Base-by-base conservation (phyloP, 2,797 vertebrate species). In the Artibeus lituratus region DNA sequence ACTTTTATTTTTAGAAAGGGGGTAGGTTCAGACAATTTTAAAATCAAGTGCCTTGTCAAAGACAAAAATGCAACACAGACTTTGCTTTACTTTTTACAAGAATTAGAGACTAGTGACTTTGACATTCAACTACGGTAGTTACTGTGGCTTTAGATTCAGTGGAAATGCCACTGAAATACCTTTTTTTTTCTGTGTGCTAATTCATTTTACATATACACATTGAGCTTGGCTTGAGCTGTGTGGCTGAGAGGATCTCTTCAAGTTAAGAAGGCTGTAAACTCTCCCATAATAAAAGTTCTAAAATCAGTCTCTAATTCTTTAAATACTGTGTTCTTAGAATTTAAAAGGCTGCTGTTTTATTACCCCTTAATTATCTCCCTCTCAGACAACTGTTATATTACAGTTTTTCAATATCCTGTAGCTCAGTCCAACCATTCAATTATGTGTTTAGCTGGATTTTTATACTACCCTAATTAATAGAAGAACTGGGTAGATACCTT, bases 291-390 rank as follows among this genome's bases (percentile, higher is more conserved):
- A 29, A 73, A 85, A 72, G 19, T 72, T 88, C 65, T 91, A 80
- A 86, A 94, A 47, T 35, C 7, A 10, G 4, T 92, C 81, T 76
- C 4, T 3, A 80, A 29, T 77, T 87, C 39, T 83, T 80, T 90
- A 85, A 69, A 74, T 59, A 59, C 3, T 29, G 5, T 72, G n/a
- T 26, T 18, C 21, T 80, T 89, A 51, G 55, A 2, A 80, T 57
- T 89, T 78, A 80, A 80, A 88, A 87, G 32, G 1, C 37, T 83
- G 16, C 42, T 93, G 7, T 72, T 82, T 95, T 87, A 53, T 22
- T 88, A n/a, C 24, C 37, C n/a, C 59, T 95, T 87, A 94, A 93
- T 93, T 93, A 95, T 77, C 74, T 42, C 42, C 47, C 35, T 93
- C 82, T 87, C 32, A 86, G 70, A 29, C 82, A 86, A 67, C 78